Conservation (phyloP, 2,113 vertebrate genomes). For the Apteryx owenii region DNA sequence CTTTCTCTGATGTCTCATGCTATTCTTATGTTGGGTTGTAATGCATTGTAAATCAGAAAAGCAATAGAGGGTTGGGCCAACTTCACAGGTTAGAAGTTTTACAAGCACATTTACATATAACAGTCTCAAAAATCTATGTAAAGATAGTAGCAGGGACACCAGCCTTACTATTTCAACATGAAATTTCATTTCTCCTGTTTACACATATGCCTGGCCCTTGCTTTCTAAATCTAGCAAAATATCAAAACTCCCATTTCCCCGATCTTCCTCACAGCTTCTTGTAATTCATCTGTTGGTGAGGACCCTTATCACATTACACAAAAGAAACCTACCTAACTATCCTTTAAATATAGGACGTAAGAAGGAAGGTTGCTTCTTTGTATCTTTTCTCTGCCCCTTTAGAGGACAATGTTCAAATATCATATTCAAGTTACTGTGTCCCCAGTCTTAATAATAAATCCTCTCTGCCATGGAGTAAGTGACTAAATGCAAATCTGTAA, state of each 20-base stretch:
- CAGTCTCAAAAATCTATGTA: background rate
- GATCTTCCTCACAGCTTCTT: background rate
- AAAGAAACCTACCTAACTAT: background rate
- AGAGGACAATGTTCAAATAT: background rate
- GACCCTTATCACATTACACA: background rate
- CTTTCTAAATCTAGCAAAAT: background rate
- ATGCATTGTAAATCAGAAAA: background rate
- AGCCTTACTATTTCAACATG: background rate
- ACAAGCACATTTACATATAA: background rate
- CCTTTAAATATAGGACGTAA: background rate
- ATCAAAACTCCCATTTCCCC: background rate
- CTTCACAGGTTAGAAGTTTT: background rate
- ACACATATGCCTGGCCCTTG: background rate
- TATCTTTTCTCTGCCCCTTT: background rate
- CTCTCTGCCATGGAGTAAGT: background rate
- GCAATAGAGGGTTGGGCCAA: background rate
- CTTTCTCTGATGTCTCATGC: background rate
- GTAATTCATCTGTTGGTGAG: background rate
- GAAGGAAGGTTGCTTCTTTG: background rate
- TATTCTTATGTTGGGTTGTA: background rate
- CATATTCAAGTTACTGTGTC: background rate
- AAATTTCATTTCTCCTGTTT: background rate
- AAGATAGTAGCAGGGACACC: background rate
- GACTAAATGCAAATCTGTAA: background rate
- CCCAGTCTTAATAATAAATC: background rate